Percentiles rank a stretch among this genome's conserved stretches.
Conservation (phyloP, 2,797 vertebrate genomes). For the Fratercula arctica region DNA sequence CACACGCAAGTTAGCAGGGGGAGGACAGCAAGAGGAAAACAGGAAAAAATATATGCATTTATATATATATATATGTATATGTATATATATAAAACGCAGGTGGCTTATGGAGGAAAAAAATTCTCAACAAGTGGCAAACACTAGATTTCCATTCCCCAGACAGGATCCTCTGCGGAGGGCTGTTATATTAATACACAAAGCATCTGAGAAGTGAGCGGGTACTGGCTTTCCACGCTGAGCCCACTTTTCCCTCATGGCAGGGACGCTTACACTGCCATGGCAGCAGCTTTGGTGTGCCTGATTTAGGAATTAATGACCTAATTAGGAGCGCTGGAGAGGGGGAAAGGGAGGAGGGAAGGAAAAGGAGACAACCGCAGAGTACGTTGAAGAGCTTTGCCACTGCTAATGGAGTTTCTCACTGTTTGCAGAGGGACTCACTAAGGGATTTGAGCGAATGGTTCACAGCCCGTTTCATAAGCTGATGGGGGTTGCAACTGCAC, state of each 20-base stretch:
- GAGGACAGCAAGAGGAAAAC: not conserved
- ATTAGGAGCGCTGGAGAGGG: not conserved
- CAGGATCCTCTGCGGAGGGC: not conserved
- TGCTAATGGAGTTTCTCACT: not conserved
- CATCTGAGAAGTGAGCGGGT: not conserved
- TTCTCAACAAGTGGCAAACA: not conserved
- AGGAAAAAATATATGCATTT: not conserved
- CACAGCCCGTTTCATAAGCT: not conserved
- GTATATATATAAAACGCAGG: not conserved
- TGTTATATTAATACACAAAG: not conserved
- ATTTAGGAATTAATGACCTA: constrained; percentile 49
- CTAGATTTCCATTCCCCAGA: not conserved
- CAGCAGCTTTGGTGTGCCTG: not conserved
- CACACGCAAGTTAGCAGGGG: not conserved
- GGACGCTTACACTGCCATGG: not conserved
- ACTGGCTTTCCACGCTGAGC: not conserved
- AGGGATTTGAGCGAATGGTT: not conserved
- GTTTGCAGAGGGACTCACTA: not conserved
- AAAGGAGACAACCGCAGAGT: not conserved
- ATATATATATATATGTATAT: not conserved
- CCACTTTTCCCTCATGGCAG: not conserved
- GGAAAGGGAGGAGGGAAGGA: not conserved
- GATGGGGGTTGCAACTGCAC: not conserved
- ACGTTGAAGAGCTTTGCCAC: not conserved
- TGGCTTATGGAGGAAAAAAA: not conserved